phyloP scores from a whole-genome alignment of 2,888 invertebrate genomes.

The Conistra vaccinii region DNA sequence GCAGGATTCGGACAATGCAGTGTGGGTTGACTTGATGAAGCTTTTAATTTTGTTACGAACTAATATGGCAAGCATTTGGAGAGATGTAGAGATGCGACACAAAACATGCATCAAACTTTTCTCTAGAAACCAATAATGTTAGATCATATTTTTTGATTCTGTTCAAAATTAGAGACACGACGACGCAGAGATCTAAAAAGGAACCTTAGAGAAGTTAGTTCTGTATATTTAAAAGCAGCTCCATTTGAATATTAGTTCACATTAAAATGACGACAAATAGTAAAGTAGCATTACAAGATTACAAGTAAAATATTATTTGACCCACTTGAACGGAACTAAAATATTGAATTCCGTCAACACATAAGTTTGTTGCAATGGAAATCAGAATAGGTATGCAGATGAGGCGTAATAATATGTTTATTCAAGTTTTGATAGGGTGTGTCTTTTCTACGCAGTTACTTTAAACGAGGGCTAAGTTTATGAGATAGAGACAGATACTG shows the following conservation, averaged over 20 bases:
- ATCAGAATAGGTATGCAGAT: conserved; percentile 35
- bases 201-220: not conserved
- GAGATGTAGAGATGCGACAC: not conserved
- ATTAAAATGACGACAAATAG: conserved; percentile 13
- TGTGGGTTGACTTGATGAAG: conserved; percentile 3
- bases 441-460: conserved; percentile 16
- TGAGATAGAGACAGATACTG: not conserved
- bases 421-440: conserved; percentile 9
- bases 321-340: conserved; percentile 40
- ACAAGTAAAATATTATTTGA: conserved; percentile 34
- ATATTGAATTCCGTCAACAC: conserved; percentile 35
- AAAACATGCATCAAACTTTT: conserved; percentile 1
- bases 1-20: not conserved
- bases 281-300: conserved; percentile 14
- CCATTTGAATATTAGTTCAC: conserved; percentile 4
- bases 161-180: not conserved
- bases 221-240: not conserved
- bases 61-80: not conserved
- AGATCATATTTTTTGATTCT: not conserved
- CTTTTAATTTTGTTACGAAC: not conserved
- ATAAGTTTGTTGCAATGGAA: conserved; percentile 37
- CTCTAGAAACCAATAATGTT: too few species aligned
- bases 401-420: conserved; percentile 16
- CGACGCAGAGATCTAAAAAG: not conserved
- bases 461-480: not conserved